Evolutionary conservation across 2,888 invertebrate genomes (phyloP).

Genomic region (Clistopyga incitator): DNA sequence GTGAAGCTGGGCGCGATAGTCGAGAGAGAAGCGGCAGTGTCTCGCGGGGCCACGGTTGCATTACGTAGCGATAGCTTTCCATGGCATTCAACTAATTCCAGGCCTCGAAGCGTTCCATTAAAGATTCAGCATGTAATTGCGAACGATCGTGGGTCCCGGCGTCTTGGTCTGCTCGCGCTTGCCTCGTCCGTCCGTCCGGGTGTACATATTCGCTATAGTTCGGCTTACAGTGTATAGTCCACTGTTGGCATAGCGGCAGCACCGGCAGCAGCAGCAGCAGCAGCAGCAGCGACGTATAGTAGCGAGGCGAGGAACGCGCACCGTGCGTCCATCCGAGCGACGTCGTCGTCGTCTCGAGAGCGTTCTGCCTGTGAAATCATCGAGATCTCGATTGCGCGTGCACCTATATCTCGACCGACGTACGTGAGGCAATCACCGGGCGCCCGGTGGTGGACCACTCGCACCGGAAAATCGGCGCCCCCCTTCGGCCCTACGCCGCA

Average conservation of each 20-base stretch:
- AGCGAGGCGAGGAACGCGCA: conserved; percentile 13
- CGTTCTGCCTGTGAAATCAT: conserved; percentile 65
- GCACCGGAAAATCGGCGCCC: conserved; percentile 65
- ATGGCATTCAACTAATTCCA: conserved; percentile 84
- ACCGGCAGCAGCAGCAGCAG: neutral
- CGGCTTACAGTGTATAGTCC: neutral
- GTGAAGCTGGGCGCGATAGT: conserved; percentile 32
- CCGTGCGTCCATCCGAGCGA: conserved; percentile 47
- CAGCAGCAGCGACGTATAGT: conserved; percentile 20
- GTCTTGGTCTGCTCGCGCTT: conserved; percentile 58
- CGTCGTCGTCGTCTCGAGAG: conserved; percentile 54
- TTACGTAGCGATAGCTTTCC: conserved; percentile 82
- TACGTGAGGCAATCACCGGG: conserved; percentile 72
- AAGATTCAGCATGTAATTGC: conserved; percentile 85
- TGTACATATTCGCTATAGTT: conserved; percentile 23
- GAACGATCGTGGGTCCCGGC: conserved; percentile 77
- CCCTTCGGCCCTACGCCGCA: conserved; percentile 31
- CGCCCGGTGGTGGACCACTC: conserved; percentile 62
- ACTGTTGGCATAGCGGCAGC: conserved; percentile 7
- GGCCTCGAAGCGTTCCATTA: conserved; percentile 84
- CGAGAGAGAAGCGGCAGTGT: conserved; percentile 41
- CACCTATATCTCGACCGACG: conserved; percentile 52
- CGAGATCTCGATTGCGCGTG: conserved; percentile 67
- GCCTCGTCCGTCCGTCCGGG: conserved; percentile 10
- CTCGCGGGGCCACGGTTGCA: conserved; percentile 75